phyloP scores from a whole-genome alignment of 2,888 invertebrate species.

The Terebella lapidaria region DNA sequence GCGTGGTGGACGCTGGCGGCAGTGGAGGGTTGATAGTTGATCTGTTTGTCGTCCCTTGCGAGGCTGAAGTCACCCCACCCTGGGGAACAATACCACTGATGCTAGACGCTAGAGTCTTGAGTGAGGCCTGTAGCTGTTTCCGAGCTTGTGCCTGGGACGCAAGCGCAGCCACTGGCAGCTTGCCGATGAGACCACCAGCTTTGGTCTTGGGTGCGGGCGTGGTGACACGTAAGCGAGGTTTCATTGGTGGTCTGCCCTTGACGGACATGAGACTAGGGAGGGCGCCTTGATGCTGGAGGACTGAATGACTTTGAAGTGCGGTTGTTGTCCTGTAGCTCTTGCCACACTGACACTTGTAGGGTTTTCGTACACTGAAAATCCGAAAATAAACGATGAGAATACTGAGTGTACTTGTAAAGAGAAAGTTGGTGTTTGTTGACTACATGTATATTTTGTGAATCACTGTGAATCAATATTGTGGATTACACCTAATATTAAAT shows the following conservation, averaged over 20 bases:
- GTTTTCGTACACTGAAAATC: constrained; percentile 68
- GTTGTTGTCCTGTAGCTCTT: constrained; percentile 79
- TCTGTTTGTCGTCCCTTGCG: not conserved
- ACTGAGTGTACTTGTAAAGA: too few species aligned
- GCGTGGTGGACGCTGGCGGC: not conserved
- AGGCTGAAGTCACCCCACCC: not conserved
- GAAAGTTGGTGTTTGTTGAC: too few species aligned
- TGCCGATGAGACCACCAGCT: not conserved
- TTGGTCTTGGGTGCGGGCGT: not conserved
- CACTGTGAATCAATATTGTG: too few species aligned
- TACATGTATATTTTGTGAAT: too few species aligned
- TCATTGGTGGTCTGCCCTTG: not conserved
- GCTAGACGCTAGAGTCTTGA: not conserved
- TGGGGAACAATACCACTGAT: not conserved
- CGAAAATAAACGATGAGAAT: constrained; percentile 11
- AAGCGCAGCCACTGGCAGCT: not conserved
- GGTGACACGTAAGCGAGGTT: not conserved
- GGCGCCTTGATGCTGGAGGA: constrained; percentile 18
- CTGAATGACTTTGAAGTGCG: constrained; percentile 71
- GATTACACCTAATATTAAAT: too few species aligned
- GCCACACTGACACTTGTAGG: constrained; percentile 77
- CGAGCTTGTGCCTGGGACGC: not conserved
- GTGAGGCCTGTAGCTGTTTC: not conserved
- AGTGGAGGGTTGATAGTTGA: not conserved
- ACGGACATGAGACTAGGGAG: not conserved